Conservation (phyloP, 2,888 invertebrate species). For the Xanthia togata region DNA sequence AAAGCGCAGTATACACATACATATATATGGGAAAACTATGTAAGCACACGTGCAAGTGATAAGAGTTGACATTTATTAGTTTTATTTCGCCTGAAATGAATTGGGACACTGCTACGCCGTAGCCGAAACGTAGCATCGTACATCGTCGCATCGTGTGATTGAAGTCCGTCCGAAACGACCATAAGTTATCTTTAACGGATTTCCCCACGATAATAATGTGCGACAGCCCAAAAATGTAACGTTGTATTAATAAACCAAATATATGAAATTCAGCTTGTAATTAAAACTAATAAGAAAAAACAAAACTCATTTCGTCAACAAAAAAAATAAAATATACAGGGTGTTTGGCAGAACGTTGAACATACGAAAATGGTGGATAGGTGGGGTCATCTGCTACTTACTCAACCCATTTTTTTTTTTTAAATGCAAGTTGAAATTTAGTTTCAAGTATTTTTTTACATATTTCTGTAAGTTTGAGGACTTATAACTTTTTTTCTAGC, state of each 20-base stretch:
- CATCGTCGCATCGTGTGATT: not conserved
- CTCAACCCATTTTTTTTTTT: too few relatives aligned
- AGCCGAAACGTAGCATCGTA: not conserved
- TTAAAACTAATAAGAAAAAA: not conserved
- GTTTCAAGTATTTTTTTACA: too few relatives aligned
- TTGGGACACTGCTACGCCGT: not conserved
- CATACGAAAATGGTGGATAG: too few relatives aligned
- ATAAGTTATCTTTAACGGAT: not conserved
- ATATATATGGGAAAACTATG: slow-evolving; percentile 16
- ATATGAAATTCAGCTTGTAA: not conserved
- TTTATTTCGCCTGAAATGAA: slow-evolving; percentile 1
- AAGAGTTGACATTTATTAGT: slow-evolving; percentile 8
- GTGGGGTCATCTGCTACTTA: too few relatives aligned
- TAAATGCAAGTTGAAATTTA: too few relatives aligned
- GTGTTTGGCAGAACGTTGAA: too few relatives aligned
- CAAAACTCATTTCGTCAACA: not conserved
- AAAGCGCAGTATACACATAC: not conserved
- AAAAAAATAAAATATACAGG: not conserved
- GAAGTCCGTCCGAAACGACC: not conserved
- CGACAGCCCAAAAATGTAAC: not conserved
- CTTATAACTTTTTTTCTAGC: too few relatives aligned
- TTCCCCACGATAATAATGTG: not conserved
- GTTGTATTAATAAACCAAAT: not conserved
- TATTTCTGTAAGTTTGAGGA: too few relatives aligned
- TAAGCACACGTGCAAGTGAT: slow-evolving; percentile 36